Base-by-base conservation (phyloP, 2,113 vertebrate genomes). In the Varanus salvator region DNA sequence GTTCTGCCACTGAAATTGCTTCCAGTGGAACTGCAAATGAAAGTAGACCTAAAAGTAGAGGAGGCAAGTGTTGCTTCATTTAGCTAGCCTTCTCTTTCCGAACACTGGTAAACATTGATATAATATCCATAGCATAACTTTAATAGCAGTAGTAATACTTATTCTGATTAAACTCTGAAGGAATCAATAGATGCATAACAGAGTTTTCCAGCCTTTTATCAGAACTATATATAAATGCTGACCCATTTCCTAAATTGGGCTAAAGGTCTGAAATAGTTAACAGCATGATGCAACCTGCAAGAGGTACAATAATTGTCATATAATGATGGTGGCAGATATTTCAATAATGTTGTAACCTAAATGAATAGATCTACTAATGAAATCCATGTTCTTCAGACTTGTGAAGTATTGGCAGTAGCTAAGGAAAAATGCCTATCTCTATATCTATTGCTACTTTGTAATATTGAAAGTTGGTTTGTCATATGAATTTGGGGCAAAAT, bases 31-130 rank as follows among this genome's bases (percentile, higher is more conserved):
- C 89, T 96, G 8, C 80, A 86, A 84, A 90, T 97, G 85, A 96
- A 90, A 92, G 90, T 98, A 34, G 92, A 94, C 31, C 95, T 98
- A 66, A 95, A 96, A 2, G 66, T 95, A 0, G 96, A 95, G 92
- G 88, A 97, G 0, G 98, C 97, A 97, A 96, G 95, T 95, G 23
- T 57, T 91, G 89, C 11, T 68, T 64, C 1, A 34, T 91, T 86
- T 89, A 1, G 86, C 3, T 25, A 1, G 60, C 34, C 38, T 92
- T 94, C 87, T 57, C 8, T 81, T 87, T 19, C 64, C 14, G 23
- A 80, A 14, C 60, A 88, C 38, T 91, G 44, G 48, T 85, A 91
- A 83, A 19, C 0, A 0, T 90, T 60, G 77, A 71, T 54, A 84
- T 31, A 75, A 29, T 85, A 1, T 44, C 15, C 9, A 44, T 5